Evolutionary conservation across 2,113 vertebrate species (phyloP), one percentile per base, ranked within the genome.

Genomic region (Centrocercus urophasianus): DNA sequence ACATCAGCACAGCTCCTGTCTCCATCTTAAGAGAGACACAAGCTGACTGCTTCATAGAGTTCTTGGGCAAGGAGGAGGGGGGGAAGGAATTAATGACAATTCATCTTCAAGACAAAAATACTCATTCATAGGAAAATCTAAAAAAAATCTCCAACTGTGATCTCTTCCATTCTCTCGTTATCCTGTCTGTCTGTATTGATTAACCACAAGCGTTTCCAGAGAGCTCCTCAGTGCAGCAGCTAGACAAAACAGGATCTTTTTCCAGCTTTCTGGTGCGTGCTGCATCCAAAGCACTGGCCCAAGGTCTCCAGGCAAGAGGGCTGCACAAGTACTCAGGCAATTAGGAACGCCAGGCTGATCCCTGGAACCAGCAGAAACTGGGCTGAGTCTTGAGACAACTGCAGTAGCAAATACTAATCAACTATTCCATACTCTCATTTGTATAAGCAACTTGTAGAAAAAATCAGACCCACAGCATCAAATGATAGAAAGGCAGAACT

Each of bases 211-310:
- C 0, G 1, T 91, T 96, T 95, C 38, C 93, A 94, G 93, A 70
- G 91, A 54, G 81, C 71, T 95, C 74, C 90, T 86, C 93, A n/a
- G 83, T 32, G 75, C 75, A 88, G 87, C 90, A 71, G 66, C 57
- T 12, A 72, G 75, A 95, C 94, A 91, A 87, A 93, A 88, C 93
- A 93, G 87, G 21, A 89, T 42, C 38, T 89, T 95, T 93, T 89
- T 48, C 93, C 95, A 83, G 75, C 50, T 86, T 89, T 77, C 84
- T 1, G 0, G 60, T 38, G 75, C 0, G 1, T 91, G 67, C 93
- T 76, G 78, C 93, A 89, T 85, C 95, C 94, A 32, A 54, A 93
- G 71, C 2, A 10, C 13, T 2, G 1, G 36, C 87, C 84, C 82
- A 34, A 24, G 34, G 50, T 32, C 84, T 74, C 8, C 0, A 3